These are phyloP conservation scores for Orthonevra nobilis DNA, from an alignment of 2,888 invertebrate species.

Conservation along the genomic window DNA sequence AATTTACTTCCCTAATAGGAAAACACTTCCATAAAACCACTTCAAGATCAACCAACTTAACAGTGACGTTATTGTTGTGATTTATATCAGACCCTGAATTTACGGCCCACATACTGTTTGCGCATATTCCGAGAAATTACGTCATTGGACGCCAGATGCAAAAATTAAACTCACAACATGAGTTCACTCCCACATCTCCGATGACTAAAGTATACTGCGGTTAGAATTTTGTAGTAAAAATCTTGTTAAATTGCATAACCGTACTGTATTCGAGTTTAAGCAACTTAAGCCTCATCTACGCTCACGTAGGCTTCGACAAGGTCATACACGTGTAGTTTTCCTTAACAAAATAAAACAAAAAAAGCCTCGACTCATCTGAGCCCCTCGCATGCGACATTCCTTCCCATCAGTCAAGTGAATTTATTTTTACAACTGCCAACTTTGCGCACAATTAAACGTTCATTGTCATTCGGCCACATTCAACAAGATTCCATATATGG, in stretches of 20 bases:
- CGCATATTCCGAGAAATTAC: constrained; percentile 39
- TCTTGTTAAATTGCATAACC: constrained; percentile 4
- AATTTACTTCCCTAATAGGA: constrained; percentile 37
- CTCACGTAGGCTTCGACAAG: constrained; percentile 11
- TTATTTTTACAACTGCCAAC: constrained; percentile 37
- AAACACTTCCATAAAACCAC: constrained; percentile 32
- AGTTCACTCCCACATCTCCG: constrained; percentile 32
- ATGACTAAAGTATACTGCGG: constrained; percentile 1
- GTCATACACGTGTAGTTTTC: constrained; percentile 15
- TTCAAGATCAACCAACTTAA: constrained; percentile 50
- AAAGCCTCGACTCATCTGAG: constrained; percentile 20
- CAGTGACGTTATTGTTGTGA: constrained; percentile 39
- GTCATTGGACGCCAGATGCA: constrained; percentile 63
- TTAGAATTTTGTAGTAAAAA: constrained; percentile 22
- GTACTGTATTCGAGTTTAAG: too few relatives aligned
- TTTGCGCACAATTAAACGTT: constrained; percentile 62
- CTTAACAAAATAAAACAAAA: constrained; percentile 5
- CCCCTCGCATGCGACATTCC: background rate
- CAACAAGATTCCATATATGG: constrained; percentile 62
- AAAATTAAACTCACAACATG: too few relatives aligned
- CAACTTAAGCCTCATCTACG: background rate
- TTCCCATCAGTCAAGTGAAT: background rate
- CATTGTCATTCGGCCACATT: constrained; percentile 63
- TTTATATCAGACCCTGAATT: constrained; percentile 24
- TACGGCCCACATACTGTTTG: constrained; percentile 37